Evolutionary conservation across 1,140 invertebrate genomes (phyloP).

Genomic region (Aplysia californica): DNA sequence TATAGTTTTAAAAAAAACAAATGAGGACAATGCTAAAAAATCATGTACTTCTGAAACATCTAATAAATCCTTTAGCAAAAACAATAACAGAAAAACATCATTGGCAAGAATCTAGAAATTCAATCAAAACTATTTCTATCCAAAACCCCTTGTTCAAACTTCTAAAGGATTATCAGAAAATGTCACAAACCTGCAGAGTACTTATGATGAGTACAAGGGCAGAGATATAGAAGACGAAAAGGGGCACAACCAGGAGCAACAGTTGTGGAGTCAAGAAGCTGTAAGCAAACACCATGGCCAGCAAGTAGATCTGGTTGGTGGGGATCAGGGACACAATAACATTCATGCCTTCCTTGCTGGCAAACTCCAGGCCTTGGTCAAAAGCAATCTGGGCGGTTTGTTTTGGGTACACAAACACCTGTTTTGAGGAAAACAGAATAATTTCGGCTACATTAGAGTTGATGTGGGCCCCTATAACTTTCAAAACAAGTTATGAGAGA

Average conservation of each 20-base stretch:
- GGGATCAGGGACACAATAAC: conserved; percentile 82
- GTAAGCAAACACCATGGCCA: conserved; percentile 78
- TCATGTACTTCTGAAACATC: no score
- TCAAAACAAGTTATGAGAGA: not conserved
- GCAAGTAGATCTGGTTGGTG: conserved; percentile 75
- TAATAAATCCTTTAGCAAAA: no score
- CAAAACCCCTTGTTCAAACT: no score
- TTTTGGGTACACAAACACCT: conserved; percentile 52
- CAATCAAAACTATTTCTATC: no score
- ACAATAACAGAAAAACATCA: no score
- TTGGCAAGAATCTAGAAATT: no score
- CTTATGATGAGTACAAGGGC: conserved; percentile 80
- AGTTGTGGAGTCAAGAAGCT: conserved; percentile 76
- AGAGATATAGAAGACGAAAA: conserved; percentile 78
- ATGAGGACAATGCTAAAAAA: no score
- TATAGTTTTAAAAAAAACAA: no score
- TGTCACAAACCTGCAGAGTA: conserved; percentile 71
- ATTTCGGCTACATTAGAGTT: not conserved
- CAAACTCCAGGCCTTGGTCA: conserved; percentile 82
- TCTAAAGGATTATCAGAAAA: no score
- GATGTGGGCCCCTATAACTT: not conserved
- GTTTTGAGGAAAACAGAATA: not conserved
- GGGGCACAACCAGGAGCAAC: conserved; percentile 76
- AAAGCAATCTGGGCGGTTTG: conserved; percentile 77
- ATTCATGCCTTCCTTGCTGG: conserved; percentile 82